phyloP scores from a whole-genome alignment of 1,140 invertebrate species.

The Pemphigus obesinymphae region DNA sequence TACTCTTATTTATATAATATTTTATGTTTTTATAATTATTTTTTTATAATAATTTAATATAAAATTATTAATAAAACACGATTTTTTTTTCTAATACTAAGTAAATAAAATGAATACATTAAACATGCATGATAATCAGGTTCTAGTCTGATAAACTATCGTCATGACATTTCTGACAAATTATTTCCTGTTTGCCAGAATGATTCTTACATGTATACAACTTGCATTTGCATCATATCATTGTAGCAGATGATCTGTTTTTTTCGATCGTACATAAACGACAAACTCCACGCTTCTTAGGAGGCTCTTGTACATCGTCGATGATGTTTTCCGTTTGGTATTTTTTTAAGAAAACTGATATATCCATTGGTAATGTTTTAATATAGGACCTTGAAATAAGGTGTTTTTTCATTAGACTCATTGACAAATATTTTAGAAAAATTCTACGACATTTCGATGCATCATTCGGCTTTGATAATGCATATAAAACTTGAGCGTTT shows the following conservation, averaged over 20 bases:
- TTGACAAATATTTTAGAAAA: too few species aligned
- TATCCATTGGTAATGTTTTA: not conserved
- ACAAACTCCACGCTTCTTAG: not conserved
- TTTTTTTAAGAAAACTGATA: not conserved
- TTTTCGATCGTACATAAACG: not conserved
- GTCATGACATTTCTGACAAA: not conserved
- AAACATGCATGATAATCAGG: too few species aligned
- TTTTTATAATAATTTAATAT: too few species aligned
- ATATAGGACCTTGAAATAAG: not conserved
- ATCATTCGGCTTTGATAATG: too few species aligned
- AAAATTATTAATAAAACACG: too few species aligned
- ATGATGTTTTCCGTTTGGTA: not conserved
- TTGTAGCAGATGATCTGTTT: not conserved
- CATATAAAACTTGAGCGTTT: too few species aligned
- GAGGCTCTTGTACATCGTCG: not conserved
- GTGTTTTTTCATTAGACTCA: too few species aligned
- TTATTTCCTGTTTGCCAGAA: not conserved
- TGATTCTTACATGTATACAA: not conserved
- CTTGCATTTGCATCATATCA: not conserved
- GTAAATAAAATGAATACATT: too few species aligned
- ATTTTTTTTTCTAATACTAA: too few species aligned
- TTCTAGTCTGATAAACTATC: not conserved
- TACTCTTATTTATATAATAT: too few species aligned
- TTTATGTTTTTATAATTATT: too few species aligned
- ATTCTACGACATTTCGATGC: too few species aligned